Evolutionary conservation across 2,113 vertebrate species (phyloP).

Genomic region (Hydrochoerus hydrochaeris): DNA sequence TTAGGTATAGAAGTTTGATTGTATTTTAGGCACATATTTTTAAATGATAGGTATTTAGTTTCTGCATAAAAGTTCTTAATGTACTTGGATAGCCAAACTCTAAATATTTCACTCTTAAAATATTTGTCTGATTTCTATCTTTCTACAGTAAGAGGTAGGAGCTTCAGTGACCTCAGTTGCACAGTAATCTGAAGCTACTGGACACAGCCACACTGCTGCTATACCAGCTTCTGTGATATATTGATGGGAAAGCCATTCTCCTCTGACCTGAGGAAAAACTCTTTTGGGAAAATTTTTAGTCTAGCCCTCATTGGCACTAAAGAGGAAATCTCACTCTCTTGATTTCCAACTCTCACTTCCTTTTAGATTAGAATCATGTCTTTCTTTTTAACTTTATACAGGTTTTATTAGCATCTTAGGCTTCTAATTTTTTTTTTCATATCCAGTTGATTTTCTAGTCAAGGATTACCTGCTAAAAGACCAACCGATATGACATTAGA

Average conservation of each 20-base stretch:
- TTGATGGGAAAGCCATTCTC: background rate
- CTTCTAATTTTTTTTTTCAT: background rate
- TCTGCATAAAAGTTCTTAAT: background rate
- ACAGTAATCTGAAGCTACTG: background rate
- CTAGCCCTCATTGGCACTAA: background rate
- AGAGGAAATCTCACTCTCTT: background rate
- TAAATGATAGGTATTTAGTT: background rate
- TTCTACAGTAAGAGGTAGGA: background rate
- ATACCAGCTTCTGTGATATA: background rate
- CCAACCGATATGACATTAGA: background rate
- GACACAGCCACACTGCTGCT: background rate
- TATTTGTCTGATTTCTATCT: background rate
- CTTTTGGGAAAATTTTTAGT: background rate
- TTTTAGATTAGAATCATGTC: background rate
- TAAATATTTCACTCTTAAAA: background rate
- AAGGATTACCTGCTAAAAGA: background rate
- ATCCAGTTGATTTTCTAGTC: constrained; percentile 26
- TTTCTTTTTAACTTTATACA: background rate
- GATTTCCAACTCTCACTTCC: background rate
- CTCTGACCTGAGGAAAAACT: background rate
- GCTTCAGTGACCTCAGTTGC: background rate
- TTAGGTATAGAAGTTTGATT: background rate
- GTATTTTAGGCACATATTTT: background rate
- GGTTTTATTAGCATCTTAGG: constrained; percentile 14
- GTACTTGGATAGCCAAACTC: background rate